Conservation (phyloP, 2,797 vertebrate species). For the Arnoldichthys spilopterus region DNA sequence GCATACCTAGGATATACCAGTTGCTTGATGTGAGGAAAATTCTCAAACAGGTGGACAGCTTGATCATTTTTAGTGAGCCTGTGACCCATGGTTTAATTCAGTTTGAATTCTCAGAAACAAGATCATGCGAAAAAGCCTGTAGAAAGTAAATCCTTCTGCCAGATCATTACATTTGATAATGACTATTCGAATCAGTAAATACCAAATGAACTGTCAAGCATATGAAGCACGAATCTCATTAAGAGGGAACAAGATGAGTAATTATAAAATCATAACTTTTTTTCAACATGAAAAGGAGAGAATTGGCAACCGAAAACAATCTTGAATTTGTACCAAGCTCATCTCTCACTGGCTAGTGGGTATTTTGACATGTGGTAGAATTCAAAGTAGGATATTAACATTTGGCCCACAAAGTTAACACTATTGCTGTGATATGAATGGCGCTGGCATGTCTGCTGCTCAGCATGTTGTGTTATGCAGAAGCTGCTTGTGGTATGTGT, state of each 20-base stretch:
- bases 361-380: background rate
- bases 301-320: background rate
- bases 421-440: slow-evolving; percentile 5
- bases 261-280: background rate
- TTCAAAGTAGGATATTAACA: slow-evolving; percentile 1
- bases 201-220: background rate
- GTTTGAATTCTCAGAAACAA: background rate
- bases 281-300: background rate
- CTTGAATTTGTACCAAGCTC: background rate
- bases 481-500: slow-evolving; percentile 1
- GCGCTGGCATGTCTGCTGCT: background rate
- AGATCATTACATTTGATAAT: slow-evolving; percentile 1
- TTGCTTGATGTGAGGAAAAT: background rate
- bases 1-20: background rate
- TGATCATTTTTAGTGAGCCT: background rate
- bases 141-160: background rate
- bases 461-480: background rate
- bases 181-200: background rate
- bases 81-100: background rate
- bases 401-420: slow-evolving; percentile 17
- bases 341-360: background rate
- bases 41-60: background rate
- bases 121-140: background rate
- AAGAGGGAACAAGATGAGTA: background rate
- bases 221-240: slow-evolving; percentile 2